Base-by-base conservation (phyloP, 2,888 invertebrate genomes). In the Spisula subtruncata region DNA sequence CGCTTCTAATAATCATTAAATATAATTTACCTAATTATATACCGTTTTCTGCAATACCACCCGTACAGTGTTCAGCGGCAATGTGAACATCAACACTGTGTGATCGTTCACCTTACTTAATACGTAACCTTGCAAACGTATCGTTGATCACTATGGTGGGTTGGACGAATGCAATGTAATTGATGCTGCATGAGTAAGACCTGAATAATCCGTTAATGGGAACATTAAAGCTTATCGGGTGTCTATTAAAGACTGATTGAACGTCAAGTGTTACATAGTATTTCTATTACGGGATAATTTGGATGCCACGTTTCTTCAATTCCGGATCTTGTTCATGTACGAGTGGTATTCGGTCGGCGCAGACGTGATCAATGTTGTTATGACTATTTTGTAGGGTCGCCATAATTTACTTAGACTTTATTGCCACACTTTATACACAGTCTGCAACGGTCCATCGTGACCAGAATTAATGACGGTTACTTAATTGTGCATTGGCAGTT, bases 151-250 rank as follows among this genome's bases (percentile, higher is more conserved):
- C 60, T n/a, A 60, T 60, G 60, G n/a, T 1, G 60, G 60, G 1
- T n/a, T 6, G 60, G 18, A 20, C n/a, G 60, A 60, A 6, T 60
- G 60, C 18, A n/a, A 60, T 60, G 60, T 60, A 60, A 60, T 60
- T 35, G 41, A 79, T 81, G 25, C 51, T 81, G 81, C 54, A 14
- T n/a, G 41, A n/a, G 29, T n/a, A n/a, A 12, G 51, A 54, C 32
- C 25, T 81, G 51, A n/a, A 80, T 80, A 80, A n/a, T n/a, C n/a
- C n/a, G n/a, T n/a, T n/a, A n/a, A n/a, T n/a, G n/a, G n/a, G n/a
- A n/a, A n/a, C n/a, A 80, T 80, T 80, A 80, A 18, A 80, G 20
- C 20, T 80, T 41, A 81, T 81, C 51, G 81, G 48, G 14, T 25
- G 51, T 41, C 81, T 25, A 81, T 81, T 81, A 48, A 14, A 51